Conservation (phyloP, 1,140 invertebrate species). For the Kradibia gibbosae region DNA sequence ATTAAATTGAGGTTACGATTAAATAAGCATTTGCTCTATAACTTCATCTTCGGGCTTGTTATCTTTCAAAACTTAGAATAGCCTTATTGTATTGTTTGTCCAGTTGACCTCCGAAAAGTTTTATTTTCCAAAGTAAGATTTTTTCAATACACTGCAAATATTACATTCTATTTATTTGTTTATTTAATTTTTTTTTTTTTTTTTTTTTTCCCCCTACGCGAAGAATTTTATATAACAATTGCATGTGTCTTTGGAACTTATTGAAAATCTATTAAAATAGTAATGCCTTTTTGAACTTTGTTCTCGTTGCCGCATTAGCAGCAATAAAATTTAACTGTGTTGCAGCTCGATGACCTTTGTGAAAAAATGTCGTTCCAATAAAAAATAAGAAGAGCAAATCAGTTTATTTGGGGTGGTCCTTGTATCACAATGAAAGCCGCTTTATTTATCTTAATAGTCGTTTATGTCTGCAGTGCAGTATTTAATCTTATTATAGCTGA, state of each 20-base stretch:
- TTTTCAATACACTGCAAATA: too few species aligned
- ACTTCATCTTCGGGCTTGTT: too few species aligned
- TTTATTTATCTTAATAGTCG: conserved; percentile 58
- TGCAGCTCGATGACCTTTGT: not conserved
- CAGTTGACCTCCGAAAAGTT: too few species aligned
- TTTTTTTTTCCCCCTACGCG: too few species aligned
- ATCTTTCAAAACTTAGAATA: too few species aligned
- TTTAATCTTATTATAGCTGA: conserved; percentile 47
- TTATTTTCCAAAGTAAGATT: too few species aligned
- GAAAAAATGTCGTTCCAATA: conserved; percentile 18
- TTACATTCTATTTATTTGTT: too few species aligned
- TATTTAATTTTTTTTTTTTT: too few species aligned
- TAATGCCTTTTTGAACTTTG: not conserved
- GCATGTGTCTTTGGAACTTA: not conserved
- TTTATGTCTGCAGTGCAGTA: conserved; percentile 35
- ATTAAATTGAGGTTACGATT: conserved; percentile 2
- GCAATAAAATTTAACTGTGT: not conserved
- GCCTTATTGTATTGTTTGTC: too few species aligned
- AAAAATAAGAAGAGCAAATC: not conserved
- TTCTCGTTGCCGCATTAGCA: not conserved
- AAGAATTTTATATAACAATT: not conserved
- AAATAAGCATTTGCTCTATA: not conserved
- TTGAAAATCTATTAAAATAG: not conserved
- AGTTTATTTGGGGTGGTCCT: conserved; percentile 54
- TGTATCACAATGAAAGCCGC: conserved; percentile 61